phyloP scores from a whole-genome alignment of 2,888 invertebrate genomes.

The Gerosis bhagava region DNA sequence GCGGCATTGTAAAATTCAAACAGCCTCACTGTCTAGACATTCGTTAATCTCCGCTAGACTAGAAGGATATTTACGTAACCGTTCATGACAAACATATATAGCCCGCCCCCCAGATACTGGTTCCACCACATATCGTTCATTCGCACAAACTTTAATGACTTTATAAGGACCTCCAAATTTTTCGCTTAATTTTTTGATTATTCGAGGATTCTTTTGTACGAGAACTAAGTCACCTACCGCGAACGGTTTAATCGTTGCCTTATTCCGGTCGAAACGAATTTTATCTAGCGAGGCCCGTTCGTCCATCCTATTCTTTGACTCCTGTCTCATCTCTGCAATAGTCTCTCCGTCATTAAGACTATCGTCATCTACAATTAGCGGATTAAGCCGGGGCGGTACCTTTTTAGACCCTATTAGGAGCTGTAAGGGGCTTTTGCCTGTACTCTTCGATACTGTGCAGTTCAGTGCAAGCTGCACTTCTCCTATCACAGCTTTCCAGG shows the following conservation, averaged over 20 bases:
- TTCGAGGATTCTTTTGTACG: not conserved
- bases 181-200: not conserved
- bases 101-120: not conserved
- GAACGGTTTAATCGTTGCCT: not conserved
- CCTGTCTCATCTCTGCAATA: not conserved
- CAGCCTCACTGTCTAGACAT: no score
- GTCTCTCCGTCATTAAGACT: not conserved
- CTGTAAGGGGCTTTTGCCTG: conserved; percentile 1
- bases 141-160: not conserved
- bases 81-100: conserved; percentile 1
- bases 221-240: conserved; percentile 1
- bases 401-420: conserved; percentile 4
- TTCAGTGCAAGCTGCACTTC: conserved; percentile 34
- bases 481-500: conserved; percentile 32
- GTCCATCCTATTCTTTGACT: not conserved
- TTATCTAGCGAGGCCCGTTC: not conserved
- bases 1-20: no score
- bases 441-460: conserved; percentile 15
- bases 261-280: not conserved
- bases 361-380: not conserved
- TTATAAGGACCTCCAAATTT: not conserved
- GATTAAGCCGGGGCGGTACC: not conserved
- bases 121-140: not conserved
- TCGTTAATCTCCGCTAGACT: not conserved
- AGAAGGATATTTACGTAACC: not conserved